phyloP scores from a whole-genome alignment of 2,888 invertebrate species.

The Polymixis lichenea region DNA sequence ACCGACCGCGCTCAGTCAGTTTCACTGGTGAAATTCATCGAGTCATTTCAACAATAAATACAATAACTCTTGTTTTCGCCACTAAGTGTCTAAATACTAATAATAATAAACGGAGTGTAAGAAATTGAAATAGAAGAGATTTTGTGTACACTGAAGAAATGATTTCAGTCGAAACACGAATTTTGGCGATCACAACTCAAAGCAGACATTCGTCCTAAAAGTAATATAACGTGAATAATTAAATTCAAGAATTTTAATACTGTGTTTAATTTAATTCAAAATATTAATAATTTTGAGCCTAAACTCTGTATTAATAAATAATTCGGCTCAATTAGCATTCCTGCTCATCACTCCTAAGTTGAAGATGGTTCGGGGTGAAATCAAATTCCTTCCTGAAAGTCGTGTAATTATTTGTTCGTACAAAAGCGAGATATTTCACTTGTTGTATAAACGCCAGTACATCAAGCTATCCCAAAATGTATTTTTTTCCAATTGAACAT shows the following conservation, averaged over 20 bases:
- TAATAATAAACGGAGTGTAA: background rate
- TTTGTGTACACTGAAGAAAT: background rate
- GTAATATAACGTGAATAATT: slow-evolving; percentile 27
- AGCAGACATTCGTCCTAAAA: slow-evolving; percentile 12
- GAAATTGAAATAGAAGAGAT: background rate
- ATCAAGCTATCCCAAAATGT: too few relatives aligned
- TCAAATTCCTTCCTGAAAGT: slow-evolving; percentile 43
- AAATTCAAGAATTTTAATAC: slow-evolving; percentile 44
- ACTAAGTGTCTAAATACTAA: background rate
- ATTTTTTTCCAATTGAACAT: too few relatives aligned
- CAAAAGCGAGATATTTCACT: background rate
- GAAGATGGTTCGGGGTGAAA: slow-evolving; percentile 30
- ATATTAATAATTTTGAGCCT: slow-evolving; percentile 39
- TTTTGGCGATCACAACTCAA: slow-evolving; percentile 1
- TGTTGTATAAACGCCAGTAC: background rate
- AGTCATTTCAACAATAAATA: background rate
- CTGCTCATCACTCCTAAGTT: slow-evolving; percentile 34
- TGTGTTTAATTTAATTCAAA: slow-evolving; percentile 36
- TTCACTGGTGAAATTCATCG: too few relatives aligned
- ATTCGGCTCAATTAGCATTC: slow-evolving; percentile 59
- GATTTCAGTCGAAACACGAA: slow-evolving; percentile 8
- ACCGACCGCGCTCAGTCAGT: too few relatives aligned
- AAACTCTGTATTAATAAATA: slow-evolving; percentile 48
- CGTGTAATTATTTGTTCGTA: slow-evolving; percentile 22
- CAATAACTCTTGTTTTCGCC: background rate